Percentiles rank a stretch among this genome's conserved stretches.
phyloP scores from a whole-genome alignment of 2,888 invertebrate species.

The Hedychridium roseum region DNA sequence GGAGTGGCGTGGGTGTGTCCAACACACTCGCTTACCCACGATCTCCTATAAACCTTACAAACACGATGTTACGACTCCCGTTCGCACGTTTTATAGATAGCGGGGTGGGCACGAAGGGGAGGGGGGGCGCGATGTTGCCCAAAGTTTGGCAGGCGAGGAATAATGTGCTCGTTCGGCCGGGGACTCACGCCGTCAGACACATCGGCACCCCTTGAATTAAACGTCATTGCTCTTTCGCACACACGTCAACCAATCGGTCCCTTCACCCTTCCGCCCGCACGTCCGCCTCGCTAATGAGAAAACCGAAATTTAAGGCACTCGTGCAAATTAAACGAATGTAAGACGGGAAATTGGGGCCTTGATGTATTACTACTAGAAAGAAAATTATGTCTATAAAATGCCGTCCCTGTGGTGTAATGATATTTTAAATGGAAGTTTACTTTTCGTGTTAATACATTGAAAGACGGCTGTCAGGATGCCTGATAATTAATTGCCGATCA shows the following conservation, averaged over 20 bases:
- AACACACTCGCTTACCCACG: conserved; percentile 45
- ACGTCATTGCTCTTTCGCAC: not conserved
- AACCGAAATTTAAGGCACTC: conserved; percentile 15
- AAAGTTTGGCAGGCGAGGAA: conserved; percentile 23
- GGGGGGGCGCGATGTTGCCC: conserved; percentile 10
- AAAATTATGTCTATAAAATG: too few species aligned
- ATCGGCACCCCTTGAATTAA: not conserved
- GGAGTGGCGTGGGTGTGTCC: conserved; percentile 62
- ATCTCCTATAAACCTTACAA: conserved; percentile 37
- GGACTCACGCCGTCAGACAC: not conserved
- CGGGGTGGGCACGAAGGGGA: not conserved
- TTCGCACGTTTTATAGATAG: conserved; percentile 38
- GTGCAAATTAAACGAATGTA: not conserved
- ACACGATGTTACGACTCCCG: conserved; percentile 48
- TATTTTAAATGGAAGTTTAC: too few species aligned
- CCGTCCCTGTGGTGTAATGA: too few species aligned
- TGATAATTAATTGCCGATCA: too few species aligned
- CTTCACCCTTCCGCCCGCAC: conserved; percentile 13
- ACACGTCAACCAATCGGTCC: conserved; percentile 1
- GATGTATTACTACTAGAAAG: too few species aligned
- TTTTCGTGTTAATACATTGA: too few species aligned
- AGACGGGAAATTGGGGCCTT: not conserved
- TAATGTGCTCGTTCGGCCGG: too few species aligned
- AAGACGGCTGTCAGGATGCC: too few species aligned
- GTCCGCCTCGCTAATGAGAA: too few species aligned